These are phyloP conservation scores for Tipula helvola DNA, from an alignment of 2,888 invertebrate species.

Conservation along the genomic window DNA sequence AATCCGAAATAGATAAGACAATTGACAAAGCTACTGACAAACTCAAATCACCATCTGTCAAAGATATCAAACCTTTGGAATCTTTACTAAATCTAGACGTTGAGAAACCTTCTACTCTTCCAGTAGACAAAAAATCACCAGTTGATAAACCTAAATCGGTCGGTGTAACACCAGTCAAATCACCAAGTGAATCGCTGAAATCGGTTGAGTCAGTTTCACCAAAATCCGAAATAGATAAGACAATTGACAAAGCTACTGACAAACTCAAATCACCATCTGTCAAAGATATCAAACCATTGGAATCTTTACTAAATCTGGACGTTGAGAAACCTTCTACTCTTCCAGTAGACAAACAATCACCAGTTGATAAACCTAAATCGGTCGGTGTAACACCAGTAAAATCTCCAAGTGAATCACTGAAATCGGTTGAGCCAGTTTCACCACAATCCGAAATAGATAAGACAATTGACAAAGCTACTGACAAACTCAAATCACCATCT, in stretches of 20 bases:
- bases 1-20: too few relatives aligned
- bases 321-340: not conserved
- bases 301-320: not conserved
- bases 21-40: too few relatives aligned
- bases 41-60: too few relatives aligned
- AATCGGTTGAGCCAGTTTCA: not conserved
- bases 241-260: not conserved
- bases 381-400: not conserved
- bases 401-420: not conserved
- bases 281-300: not conserved
- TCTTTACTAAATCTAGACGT: not conserved
- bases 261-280: not conserved
- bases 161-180: not conserved
- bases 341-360: not conserved
- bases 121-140: not conserved
- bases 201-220: not conserved
- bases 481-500: not conserved
- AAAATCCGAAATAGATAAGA: not conserved
- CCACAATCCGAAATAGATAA: not conserved
- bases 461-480: not conserved
- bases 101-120: not conserved
- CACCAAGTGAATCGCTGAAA: not conserved
- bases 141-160: constrained; percentile 16
- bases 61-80: too few relatives aligned
- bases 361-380: constrained; percentile 14